These are phyloP conservation scores for Cyclophora albipunctata DNA, from an alignment of 2,888 invertebrate genomes.

Conservation along the genomic window DNA sequence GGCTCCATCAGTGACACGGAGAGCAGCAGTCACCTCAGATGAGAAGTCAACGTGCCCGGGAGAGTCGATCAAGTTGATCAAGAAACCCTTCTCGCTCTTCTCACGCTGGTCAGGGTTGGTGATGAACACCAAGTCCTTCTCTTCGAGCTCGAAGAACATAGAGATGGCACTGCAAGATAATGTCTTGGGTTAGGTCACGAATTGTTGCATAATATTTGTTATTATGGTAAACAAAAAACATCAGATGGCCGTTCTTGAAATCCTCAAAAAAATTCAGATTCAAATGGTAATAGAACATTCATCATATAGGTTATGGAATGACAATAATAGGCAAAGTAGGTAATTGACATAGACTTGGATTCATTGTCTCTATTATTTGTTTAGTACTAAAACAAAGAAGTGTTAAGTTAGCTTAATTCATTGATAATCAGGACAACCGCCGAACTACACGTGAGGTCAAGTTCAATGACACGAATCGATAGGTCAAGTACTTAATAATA, in stretches of 20 bases:
- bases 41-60: constrained; percentile 99
- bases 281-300: constrained; percentile 72
- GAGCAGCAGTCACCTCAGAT: constrained; percentile 99
- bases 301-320: constrained; percentile 47
- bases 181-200: neutral
- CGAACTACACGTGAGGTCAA: constrained; percentile 10
- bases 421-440: constrained; percentile 2
- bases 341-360: no score
- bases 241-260: constrained; percentile 77
- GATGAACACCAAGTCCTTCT: constrained; percentile 96
- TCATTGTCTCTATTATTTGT: no score
- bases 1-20: constrained; percentile 99
- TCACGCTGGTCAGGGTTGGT: constrained; percentile 93
- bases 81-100: constrained; percentile 94
- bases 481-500: constrained; percentile 4
- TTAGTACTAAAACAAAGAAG: neutral
- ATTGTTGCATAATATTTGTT: neutral
- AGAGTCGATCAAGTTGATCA: constrained; percentile 99
- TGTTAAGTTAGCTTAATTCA: no score
- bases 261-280: constrained; percentile 60
- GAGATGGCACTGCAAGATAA: constrained; percentile 90
- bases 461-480: constrained; percentile 21
- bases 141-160: constrained; percentile 98
- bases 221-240: neutral
- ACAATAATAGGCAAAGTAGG: no score